These are phyloP conservation scores for Pogonomyrmex californicus DNA, from an alignment of 1,140 invertebrate genomes.

Conservation along the genomic window DNA sequence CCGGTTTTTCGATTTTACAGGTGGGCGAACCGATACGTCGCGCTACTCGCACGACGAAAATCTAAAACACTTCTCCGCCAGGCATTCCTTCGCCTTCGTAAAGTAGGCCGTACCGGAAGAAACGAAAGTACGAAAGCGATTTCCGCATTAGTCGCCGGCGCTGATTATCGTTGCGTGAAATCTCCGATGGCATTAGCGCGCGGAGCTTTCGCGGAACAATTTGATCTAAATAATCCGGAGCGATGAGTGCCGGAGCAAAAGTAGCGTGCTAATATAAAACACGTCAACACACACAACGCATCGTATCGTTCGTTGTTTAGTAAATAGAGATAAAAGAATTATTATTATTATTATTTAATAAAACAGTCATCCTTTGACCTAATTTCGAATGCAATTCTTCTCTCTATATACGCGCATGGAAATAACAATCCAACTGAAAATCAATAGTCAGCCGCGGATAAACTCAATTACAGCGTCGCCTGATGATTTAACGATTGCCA, in stretches of 20 bases:
- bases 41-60: conserved; percentile 39
- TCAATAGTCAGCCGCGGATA: conserved; percentile 7
- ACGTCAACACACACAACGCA: background rate
- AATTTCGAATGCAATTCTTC: background rate
- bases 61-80: conserved; percentile 38
- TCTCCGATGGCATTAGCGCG: conserved; percentile 11
- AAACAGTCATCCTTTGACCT: conserved; percentile 1
- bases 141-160: conserved; percentile 47
- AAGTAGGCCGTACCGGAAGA: conserved; percentile 29
- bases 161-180: conserved; percentile 39
- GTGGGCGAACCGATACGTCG: conserved; percentile 27
- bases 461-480: background rate
- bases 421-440: conserved; percentile 12
- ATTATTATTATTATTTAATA: conserved; percentile 6
- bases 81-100: conserved; percentile 14
- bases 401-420: background rate
- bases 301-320: background rate
- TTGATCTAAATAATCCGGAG: conserved; percentile 17
- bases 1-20: conserved; percentile 66
- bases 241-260: background rate
- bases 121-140: conserved; percentile 51
- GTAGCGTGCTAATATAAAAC: background rate
- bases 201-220: background rate
- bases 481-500: conserved; percentile 21
- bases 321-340: background rate